Conservation (phyloP, 1,140 invertebrate species). For the Doryteuthis pealeii region DNA sequence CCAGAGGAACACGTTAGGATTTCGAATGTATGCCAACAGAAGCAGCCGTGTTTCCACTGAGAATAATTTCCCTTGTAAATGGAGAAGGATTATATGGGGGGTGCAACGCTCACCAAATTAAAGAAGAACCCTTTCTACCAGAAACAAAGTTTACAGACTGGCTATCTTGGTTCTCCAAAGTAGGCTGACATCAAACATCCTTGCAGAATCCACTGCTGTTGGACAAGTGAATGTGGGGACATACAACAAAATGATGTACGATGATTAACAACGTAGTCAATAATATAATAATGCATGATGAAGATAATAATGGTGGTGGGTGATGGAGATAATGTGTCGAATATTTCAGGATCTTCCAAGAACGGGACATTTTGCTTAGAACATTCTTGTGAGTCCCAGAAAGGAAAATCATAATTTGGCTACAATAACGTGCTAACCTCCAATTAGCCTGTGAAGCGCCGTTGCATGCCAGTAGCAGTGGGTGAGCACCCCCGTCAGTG, state of each 20-base stretch:
- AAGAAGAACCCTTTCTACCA: neutral
- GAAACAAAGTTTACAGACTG: neutral
- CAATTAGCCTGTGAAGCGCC: neutral
- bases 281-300: neutral
- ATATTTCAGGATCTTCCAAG: neutral
- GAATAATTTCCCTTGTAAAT: neutral
- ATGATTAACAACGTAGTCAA: neutral
- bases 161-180: neutral
- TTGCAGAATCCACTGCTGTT: neutral
- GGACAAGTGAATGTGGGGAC: neutral
- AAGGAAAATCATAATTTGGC: neutral
- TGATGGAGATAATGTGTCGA: neutral
- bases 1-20: too few relatives aligned
- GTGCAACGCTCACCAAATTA: neutral
- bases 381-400: neutral
- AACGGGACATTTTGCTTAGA: neutral
- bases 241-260: neutral
- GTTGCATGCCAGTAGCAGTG: neutral
- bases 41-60: too few relatives aligned
- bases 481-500: neutral
- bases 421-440: neutral
- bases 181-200: neutral
- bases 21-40: too few relatives aligned
- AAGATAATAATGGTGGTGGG: neutral
- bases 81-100: neutral